Evolutionary conservation across 2,888 invertebrate genomes (phyloP), one percentile per base, ranked within the genome.

Genomic region (Agrochola litura): DNA sequence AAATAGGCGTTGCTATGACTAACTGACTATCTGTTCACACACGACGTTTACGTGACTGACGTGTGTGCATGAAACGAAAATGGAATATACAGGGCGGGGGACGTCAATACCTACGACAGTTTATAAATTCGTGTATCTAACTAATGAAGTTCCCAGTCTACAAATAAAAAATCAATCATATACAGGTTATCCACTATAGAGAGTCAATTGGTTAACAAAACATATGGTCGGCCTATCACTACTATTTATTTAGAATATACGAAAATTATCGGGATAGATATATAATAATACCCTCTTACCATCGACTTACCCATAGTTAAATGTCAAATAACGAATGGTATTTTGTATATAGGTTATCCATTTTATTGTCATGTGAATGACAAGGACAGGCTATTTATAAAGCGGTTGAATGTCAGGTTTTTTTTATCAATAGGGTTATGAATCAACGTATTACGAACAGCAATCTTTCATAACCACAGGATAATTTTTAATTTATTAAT

Each of bases 341-440:
- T 61, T 54, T 52, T 19, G 14, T 61, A 30, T 75, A 52, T 67
- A n/a, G n/a, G 43, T 60, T 49, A 43, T 58, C 6, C 2, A 37
- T 60, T 66, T n/a, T 16, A 52, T 66, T 60, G 66, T 66, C 37
- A 46, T 16, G 30, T 37, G 61, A 77, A 77, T 61, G 30, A 61
- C 58, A 77, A 77, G 69, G 68, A 8, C 52, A 43, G 6, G 16
- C 2, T 61, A 43, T 54, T 46, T 43, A 25, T 61, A 61, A 41
- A 52, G 12, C 10, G 8, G 52, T 37, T 22, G 22, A 67, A 77
- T 79, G 61, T 61, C 61, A 77, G 8, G 14, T 52, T n/a, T 61
- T 30, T 41, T 77, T 41, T 37, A 37, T 37, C 37, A 37, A 46
- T n/a, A 30, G 30, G 19, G 1, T 52, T 22, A 30, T 25, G 16